Conservation (phyloP, 2,888 invertebrate genomes). For the Busseola fusca region DNA sequence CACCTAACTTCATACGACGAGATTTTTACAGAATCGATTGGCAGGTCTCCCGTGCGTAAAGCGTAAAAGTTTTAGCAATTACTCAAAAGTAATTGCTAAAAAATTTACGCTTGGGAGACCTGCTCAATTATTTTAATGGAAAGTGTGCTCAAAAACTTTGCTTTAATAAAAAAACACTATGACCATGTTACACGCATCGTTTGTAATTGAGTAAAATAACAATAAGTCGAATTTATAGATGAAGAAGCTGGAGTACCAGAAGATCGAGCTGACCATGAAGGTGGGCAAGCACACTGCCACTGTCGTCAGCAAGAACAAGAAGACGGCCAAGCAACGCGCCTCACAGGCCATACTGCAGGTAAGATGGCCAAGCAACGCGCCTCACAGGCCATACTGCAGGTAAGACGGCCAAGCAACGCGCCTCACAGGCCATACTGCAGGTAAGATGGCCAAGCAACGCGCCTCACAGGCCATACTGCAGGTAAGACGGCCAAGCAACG, state of each 20-base stretch:
- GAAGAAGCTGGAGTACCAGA: slow-evolving; percentile 96
- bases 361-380: slow-evolving; percentile 98
- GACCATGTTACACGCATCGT: neutral
- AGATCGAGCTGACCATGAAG: slow-evolving; percentile 97
- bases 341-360: slow-evolving; percentile 97
- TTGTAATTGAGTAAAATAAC: neutral
- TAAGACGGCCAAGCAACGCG: slow-evolving; percentile 98
- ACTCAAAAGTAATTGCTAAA: neutral
- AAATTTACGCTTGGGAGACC: neutral
- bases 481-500: slow-evolving; percentile 98
- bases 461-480: slow-evolving; percentile 98
- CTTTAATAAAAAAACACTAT: neutral
- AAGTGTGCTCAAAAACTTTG: neutral
- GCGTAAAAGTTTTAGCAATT: too few species aligned
- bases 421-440: slow-evolving; percentile 97
- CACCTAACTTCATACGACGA: too few species aligned
- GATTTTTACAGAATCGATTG: too few species aligned
- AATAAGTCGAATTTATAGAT: slow-evolving; percentile 68
- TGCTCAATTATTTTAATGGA: neutral
- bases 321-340: slow-evolving; percentile 98
- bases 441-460: slow-evolving; percentile 97
- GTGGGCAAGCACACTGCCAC: slow-evolving; percentile 97
- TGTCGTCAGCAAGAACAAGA: slow-evolving; percentile 98
- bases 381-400: slow-evolving; percentile 97
- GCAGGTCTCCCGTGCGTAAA: too few species aligned